These are phyloP conservation scores for Hyles vespertilio DNA, from an alignment of 1,140 invertebrate species.

Conservation along the genomic window DNA sequence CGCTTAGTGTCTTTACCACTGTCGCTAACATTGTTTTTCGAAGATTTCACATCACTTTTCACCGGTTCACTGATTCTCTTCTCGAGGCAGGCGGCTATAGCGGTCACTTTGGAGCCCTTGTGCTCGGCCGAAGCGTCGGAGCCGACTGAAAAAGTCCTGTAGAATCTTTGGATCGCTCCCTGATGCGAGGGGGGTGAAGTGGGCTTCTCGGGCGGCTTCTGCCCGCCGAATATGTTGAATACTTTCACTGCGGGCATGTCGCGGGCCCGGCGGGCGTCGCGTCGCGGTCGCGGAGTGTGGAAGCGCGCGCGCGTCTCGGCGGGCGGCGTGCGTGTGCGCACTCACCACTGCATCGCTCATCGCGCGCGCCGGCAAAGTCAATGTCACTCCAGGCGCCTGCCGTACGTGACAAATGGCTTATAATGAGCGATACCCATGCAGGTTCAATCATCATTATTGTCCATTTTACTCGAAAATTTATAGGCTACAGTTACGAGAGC, in stretches of 20 bases:
- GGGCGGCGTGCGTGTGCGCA: slow-evolving; percentile 57
- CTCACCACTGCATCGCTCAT: slow-evolving; percentile 16
- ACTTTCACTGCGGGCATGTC: slow-evolving; percentile 75
- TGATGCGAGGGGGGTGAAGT: slow-evolving; percentile 38
- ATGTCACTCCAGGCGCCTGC: slow-evolving; percentile 49
- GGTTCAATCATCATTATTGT: slow-evolving; percentile 5
- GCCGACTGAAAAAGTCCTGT: slow-evolving; percentile 70
- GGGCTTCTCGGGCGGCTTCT: slow-evolving; percentile 66
- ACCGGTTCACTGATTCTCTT: slow-evolving; percentile 62
- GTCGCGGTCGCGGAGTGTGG: slow-evolving; percentile 51
- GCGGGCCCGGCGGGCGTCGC: slow-evolving; percentile 58
- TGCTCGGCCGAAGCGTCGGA: slow-evolving; percentile 51
- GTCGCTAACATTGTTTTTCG: slow-evolving; percentile 47
- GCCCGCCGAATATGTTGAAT: slow-evolving; percentile 69
- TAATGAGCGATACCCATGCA: slow-evolving; percentile 29
- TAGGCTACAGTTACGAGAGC: no score
- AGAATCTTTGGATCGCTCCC: slow-evolving; percentile 71
- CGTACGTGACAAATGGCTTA: slow-evolving; percentile 34
- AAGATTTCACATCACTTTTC: slow-evolving; percentile 59
- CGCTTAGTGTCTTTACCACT: slow-evolving; percentile 41
- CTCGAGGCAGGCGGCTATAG: slow-evolving; percentile 63
- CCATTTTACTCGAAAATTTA: no score
- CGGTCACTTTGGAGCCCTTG: slow-evolving; percentile 65
- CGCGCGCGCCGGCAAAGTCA: slow-evolving; percentile 59
- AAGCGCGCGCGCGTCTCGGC: slow-evolving; percentile 64